phyloP scores from a whole-genome alignment of 2,888 invertebrate species.

The Temnothorax rugatulus region DNA sequence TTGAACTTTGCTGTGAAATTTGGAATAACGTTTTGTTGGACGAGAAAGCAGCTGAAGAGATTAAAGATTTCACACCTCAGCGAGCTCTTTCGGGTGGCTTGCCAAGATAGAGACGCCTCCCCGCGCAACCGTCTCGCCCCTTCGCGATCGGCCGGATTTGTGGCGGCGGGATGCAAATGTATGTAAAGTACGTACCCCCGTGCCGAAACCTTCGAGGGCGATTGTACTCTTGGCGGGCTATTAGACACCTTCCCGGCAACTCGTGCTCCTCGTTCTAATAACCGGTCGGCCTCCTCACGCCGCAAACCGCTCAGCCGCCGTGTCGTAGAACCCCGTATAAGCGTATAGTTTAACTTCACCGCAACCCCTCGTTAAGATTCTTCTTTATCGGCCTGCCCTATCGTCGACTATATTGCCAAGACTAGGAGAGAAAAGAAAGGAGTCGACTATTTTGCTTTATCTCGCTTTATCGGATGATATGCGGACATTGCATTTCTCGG shows the following conservation, averaged over 20 bases:
- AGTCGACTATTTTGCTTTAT: conserved; percentile 40
- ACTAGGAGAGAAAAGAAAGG: conserved; percentile 51
- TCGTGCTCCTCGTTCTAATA: conserved; percentile 74
- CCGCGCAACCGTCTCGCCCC: conserved; percentile 70
- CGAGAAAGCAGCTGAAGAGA: conserved; percentile 26
- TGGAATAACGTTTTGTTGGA: neutral
- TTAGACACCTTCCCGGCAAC: conserved; percentile 84
- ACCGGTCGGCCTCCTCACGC: conserved; percentile 59
- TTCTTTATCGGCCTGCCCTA: conserved; percentile 79
- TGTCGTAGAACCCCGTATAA: conserved; percentile 63
- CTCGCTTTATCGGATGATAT: conserved; percentile 40
- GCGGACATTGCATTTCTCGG: conserved; percentile 12
- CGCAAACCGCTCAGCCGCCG: conserved; percentile 62
- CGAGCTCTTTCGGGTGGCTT: conserved; percentile 50
- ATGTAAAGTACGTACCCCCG: conserved; percentile 81
- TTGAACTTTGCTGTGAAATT: neutral
- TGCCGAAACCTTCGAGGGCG: conserved; percentile 73
- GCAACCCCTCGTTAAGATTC: conserved; percentile 82
- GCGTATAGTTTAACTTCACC: conserved; percentile 77
- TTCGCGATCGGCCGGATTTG: conserved; percentile 76
- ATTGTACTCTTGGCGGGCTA: conserved; percentile 84
- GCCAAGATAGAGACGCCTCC: conserved; percentile 76
- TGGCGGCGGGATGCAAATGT: conserved; percentile 82
- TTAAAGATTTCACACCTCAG: conserved; percentile 55
- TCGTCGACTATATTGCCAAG: conserved; percentile 71